Base-by-base conservation (phyloP, 2,797 vertebrate species). In the Uromys caudimaculatus region DNA sequence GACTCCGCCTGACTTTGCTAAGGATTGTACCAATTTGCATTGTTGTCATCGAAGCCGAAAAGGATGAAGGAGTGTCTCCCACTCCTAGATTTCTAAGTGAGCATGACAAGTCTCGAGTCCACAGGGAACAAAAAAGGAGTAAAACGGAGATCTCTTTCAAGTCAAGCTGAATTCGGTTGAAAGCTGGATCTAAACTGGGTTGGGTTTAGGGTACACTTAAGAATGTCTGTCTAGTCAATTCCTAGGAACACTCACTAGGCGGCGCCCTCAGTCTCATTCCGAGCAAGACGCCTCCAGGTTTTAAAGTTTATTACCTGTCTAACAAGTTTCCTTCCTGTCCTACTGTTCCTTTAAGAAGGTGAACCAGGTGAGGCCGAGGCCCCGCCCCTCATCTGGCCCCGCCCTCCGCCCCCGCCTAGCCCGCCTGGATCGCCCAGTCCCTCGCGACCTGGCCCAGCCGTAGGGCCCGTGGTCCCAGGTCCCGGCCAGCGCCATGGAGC, bases 281-380 rank as follows among this genome's bases (percentile, higher is more conserved):
- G 27, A 93, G 77, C n/a, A 6, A 41, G 73, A 77, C 52, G 82
- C 84, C 94, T 90, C 81, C 71, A 21, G 77, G 35, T 76, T 79
- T 60, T 44, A 73, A 96, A 95, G 94, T 91, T 90, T 38, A 85
- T 89, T 78, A 96, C 97, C 95, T 89, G 95, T 71, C 71, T 23
- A 47, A 73, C 95, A 54, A 94, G 96, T 97, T 98, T 97, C 76
- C 93, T 87, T 86, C 90, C 78, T 54, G 47, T 71, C 29, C 78
- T 27, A 12, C 95, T 97, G 90, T 77, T 79, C 93, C 97, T 97
- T 98, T 98, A 98, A 97, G 97, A 97, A 97, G 97, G 97, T 98
- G 95, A 96, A 77, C 97, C 97, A 98, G 97, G 97, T 98, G 97
- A 97, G 96, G 62, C 82, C 35, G 0, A 78, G 86, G 14, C 91